phyloP scores from a whole-genome alignment of 2,888 invertebrate genomes.

The Timandra comae region DNA sequence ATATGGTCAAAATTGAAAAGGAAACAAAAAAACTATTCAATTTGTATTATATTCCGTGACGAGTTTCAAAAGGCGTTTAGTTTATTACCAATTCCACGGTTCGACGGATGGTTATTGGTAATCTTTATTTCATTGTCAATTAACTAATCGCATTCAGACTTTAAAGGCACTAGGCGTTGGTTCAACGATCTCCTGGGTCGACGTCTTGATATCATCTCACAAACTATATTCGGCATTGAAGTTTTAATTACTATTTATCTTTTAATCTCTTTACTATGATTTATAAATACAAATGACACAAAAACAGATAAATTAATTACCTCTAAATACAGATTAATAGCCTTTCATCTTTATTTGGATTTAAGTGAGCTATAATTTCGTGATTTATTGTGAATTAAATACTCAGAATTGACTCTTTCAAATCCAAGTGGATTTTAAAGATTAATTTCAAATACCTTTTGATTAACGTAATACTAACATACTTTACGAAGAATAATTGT shows the following conservation, averaged over 20 bases:
- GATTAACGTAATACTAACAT: too few species aligned
- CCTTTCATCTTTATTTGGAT: neutral
- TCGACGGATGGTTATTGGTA: conserved; percentile 29
- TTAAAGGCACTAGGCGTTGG: conserved; percentile 23
- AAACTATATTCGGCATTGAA: conserved; percentile 17
- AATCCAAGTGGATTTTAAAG: too few species aligned
- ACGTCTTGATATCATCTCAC: conserved; percentile 14
- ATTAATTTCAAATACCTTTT: too few species aligned
- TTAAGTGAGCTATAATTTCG: too few species aligned
- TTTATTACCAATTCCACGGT: conserved; percentile 56
- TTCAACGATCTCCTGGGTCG: conserved; percentile 21
- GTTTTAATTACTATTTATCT: too few species aligned
- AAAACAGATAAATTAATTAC: too few species aligned
- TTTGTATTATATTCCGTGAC: conserved; percentile 42
- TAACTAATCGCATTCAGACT: conserved; percentile 29
- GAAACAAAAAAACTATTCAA: conserved; percentile 22
- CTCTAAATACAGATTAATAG: neutral
- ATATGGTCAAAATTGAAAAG: conserved; percentile 23
- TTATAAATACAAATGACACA: neutral
- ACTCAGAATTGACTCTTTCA: too few species aligned
- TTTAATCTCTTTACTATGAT: too few species aligned
- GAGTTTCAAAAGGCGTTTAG: conserved; percentile 34
- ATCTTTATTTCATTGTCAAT: conserved; percentile 34
- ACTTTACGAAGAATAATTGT: too few species aligned
- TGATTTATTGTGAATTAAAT: too few species aligned